phyloP scores from a whole-genome alignment of 2,113 vertebrate species.

The Panthera uncia region DNA sequence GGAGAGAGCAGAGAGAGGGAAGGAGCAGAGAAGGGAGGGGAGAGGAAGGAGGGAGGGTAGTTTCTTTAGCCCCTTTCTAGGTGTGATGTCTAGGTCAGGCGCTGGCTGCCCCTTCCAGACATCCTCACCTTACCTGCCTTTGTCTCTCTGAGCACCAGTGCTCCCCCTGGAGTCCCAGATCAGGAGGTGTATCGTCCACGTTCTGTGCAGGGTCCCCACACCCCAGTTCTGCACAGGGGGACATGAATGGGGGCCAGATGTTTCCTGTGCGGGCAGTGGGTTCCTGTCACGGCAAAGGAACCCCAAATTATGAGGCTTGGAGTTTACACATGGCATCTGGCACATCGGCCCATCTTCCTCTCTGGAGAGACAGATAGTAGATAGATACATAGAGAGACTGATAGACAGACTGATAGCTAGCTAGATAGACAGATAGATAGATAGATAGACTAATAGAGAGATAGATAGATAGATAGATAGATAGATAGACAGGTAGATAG shows the following conservation, averaged over 20 bases:
- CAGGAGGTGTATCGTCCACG: background rate
- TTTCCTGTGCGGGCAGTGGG: background rate
- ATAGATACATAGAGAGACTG: too few species aligned
- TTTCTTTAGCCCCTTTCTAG: background rate
- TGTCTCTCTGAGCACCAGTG: background rate
- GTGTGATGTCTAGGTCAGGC: background rate
- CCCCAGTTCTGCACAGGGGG: background rate
- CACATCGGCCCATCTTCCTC: background rate
- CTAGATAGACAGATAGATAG: too few species aligned
- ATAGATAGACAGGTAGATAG: too few species aligned
- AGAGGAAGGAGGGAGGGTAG: too few species aligned
- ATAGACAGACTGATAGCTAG: too few species aligned
- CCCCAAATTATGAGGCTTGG: background rate
- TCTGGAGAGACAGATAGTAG: background rate
- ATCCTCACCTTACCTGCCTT: background rate
- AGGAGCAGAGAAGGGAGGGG: too few species aligned
- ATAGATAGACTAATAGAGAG: background rate
- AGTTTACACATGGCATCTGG: background rate
- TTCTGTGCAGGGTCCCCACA: background rate
- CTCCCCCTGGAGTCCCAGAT: background rate
- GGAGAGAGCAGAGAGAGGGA: background rate
- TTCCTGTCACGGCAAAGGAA: background rate
- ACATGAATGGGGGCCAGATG: background rate
- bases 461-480: too few species aligned
- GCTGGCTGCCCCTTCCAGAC: accelerated